Evolutionary conservation across 2,888 invertebrate genomes (phyloP).

Genomic region (Xestia sexstrigata): DNA sequence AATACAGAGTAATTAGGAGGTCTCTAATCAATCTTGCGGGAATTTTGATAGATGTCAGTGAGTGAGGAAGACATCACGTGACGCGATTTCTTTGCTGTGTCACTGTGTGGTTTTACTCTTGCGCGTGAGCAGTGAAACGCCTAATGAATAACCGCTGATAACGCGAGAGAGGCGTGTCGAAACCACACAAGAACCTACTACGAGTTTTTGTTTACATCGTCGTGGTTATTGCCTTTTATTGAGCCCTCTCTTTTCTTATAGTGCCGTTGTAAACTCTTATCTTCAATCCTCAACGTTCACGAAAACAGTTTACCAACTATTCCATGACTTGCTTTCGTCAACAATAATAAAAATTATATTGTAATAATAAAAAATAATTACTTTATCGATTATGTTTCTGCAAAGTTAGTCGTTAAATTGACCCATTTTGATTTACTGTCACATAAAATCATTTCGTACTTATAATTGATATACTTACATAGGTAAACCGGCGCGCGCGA

Average conservation of each 20-base stretch:
- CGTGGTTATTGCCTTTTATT: conserved; percentile 36
- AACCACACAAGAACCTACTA: conserved; percentile 37
- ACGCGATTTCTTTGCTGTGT: conserved; percentile 47
- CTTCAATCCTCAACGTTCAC: conserved; percentile 10
- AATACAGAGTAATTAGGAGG: conserved; percentile 21
- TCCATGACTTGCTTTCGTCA: conserved; percentile 16
- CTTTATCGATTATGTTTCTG: conserved; percentile 10
- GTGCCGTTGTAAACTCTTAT: conserved; percentile 38
- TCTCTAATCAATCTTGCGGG: conserved; percentile 20
- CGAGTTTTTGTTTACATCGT: conserved; percentile 31
- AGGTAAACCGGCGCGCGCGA: conserved; percentile 78
- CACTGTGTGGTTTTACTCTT: conserved; percentile 37
- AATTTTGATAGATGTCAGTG: conserved; percentile 40
- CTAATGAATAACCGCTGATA: conserved; percentile 67
- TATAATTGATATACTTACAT: conserved; percentile 83
- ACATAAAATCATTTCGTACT: conserved; percentile 75
- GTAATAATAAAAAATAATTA: conserved; percentile 2
- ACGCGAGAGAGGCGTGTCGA: conserved; percentile 67
- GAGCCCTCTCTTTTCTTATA: conserved; percentile 15
- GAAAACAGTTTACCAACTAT: conserved; percentile 6
- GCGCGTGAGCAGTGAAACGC: conserved; percentile 49
- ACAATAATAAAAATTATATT: conserved; percentile 20
- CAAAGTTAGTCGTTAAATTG: conserved; percentile 66
- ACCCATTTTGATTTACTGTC: conserved; percentile 69
- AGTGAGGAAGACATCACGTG: conserved; percentile 37